Percentiles rank a stretch among this genome's conserved stretches.
phyloP scores from a whole-genome alignment of 2,888 invertebrate species.

The Laothoe populi region DNA sequence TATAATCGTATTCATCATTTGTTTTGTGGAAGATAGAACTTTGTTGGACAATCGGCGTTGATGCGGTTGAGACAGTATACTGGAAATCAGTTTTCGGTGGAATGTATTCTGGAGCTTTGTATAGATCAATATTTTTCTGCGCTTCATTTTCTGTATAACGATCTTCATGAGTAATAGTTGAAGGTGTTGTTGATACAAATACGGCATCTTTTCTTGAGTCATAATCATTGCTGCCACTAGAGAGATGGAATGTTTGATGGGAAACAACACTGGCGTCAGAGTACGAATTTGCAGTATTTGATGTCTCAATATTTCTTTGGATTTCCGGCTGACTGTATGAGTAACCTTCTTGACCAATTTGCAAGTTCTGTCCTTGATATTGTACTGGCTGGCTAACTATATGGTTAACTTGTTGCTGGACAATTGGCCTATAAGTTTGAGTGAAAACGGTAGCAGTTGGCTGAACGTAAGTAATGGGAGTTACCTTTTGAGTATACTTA shows the following conservation, averaged over 20 bases:
- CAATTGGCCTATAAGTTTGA: conserved; percentile 62
- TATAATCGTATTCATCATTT: conserved; percentile 57
- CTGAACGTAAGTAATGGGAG: conserved; percentile 59
- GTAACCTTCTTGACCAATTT: conserved; percentile 61
- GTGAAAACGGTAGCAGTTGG: conserved; percentile 64
- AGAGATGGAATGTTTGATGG: conserved; percentile 70
- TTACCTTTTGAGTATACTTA: conserved; percentile 58
- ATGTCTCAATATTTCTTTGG: conserved; percentile 62
- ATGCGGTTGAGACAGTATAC: conserved; percentile 58
- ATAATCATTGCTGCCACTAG: conserved; percentile 51
- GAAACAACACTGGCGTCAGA: conserved; percentile 75
- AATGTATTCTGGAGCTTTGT: conserved; percentile 57
- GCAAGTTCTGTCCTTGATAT: conserved; percentile 55
- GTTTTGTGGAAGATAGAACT: conserved; percentile 52
- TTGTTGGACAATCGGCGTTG: conserved; percentile 59
- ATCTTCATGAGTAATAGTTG: conserved; percentile 69
- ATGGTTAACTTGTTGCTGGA: conserved; percentile 63
- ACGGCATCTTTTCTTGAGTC: conserved; percentile 57
- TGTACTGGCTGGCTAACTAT: conserved; percentile 54
- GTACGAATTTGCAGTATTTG: conserved; percentile 55
- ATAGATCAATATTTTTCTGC: conserved; percentile 54
- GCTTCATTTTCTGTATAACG: conserved; percentile 67
- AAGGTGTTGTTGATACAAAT: conserved; percentile 70
- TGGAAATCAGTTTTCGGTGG: conserved; percentile 62
- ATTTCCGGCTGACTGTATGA: conserved; percentile 74